Conservation (phyloP, 2,113 vertebrate genomes). For the Taurulus bubalis region DNA sequence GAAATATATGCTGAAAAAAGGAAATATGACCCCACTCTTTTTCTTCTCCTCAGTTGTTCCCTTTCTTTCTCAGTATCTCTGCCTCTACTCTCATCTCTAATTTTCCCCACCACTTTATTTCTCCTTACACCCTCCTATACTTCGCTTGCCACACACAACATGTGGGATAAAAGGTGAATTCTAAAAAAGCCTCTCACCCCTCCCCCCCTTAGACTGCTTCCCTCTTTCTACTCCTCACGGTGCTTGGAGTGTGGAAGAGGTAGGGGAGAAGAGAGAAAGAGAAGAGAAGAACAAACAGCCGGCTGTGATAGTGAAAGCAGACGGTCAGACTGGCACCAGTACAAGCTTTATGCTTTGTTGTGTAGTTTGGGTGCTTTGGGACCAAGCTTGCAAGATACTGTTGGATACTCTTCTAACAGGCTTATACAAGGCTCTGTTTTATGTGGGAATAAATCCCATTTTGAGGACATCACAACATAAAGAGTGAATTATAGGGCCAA, state of each 20-base stretch:
- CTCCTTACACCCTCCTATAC: slow-evolving; percentile 30
- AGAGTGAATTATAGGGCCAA: slow-evolving; percentile 58
- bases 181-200: slow-evolving; percentile 35
- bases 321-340: slow-evolving; percentile 45
- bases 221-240: slow-evolving; percentile 40
- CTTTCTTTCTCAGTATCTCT: slow-evolving; percentile 39
- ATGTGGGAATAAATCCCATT: slow-evolving; percentile 68
- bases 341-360: slow-evolving; percentile 64
- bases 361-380: slow-evolving; percentile 61
- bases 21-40: slow-evolving; percentile 34
- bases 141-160: slow-evolving; percentile 42
- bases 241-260: slow-evolving; percentile 46
- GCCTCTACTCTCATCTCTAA: slow-evolving; percentile 50
- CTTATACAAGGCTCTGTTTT: slow-evolving; percentile 63
- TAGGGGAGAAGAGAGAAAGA: slow-evolving; percentile 42
- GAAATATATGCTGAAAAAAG: slow-evolving; percentile 53
- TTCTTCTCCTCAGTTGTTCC: slow-evolving; percentile 37
- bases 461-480: slow-evolving; percentile 53
- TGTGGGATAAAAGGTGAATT: slow-evolving; percentile 70
- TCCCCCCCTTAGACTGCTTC: slow-evolving; percentile 33
- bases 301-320: slow-evolving; percentile 66
- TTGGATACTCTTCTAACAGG: slow-evolving; percentile 65
- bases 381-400: slow-evolving; percentile 43
- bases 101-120: slow-evolving; percentile 50
- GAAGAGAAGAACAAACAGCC: slow-evolving; percentile 53